These are phyloP conservation scores for Psophia crepitans DNA, from an alignment of 2,113 vertebrate species.

Conservation along the genomic window DNA sequence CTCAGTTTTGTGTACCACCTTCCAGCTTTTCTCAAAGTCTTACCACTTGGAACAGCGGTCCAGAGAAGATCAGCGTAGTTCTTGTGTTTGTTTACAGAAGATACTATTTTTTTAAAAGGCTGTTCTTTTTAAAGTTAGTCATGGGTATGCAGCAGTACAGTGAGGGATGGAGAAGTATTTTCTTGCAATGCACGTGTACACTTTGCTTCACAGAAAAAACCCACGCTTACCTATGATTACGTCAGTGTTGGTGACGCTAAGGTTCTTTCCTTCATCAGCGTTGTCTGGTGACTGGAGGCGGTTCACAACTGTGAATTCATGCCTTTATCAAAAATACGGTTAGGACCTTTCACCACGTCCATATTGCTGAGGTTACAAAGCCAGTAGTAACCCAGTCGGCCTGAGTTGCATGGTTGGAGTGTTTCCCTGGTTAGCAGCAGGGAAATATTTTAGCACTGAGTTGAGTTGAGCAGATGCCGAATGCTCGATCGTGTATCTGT, in stretches of 20 bases:
- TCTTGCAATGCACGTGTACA: fast-evolving
- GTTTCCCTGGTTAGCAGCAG: background rate
- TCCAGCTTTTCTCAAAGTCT: background rate
- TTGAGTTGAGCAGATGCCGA: background rate
- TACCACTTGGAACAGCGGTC: background rate
- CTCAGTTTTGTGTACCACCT: no score
- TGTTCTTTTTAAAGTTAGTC: background rate
- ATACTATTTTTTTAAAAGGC: background rate
- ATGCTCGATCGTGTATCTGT: background rate
- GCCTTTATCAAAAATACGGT: background rate
- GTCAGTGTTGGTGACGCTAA: background rate
- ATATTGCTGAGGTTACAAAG: background rate
- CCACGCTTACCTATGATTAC: fast-evolving
- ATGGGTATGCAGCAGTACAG: background rate
- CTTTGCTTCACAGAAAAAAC: background rate
- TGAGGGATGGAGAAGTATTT: background rate
- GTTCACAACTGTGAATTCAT: background rate
- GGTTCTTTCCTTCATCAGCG: background rate
- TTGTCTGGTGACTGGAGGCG: background rate
- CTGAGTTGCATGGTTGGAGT: background rate
- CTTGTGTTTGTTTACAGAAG: background rate
- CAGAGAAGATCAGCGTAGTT: background rate
- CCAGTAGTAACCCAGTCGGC: background rate
- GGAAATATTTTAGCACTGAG: background rate
- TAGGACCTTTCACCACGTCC: background rate